phyloP scores from a whole-genome alignment of 2,888 invertebrate species.

The Orthonychiurus folsomi region DNA sequence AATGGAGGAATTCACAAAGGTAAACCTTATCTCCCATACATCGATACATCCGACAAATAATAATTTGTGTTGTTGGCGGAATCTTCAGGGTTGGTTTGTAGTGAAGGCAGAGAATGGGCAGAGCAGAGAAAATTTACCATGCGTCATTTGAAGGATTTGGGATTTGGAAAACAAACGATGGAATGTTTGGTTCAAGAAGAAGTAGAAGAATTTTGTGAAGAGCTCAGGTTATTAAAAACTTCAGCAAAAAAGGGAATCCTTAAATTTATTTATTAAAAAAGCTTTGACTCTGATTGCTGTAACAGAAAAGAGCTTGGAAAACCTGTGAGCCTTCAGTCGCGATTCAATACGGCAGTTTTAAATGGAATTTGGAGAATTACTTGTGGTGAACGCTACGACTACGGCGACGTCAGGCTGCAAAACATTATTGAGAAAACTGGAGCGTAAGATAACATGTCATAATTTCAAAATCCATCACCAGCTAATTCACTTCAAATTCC shows the following conservation, averaged over 20 bases:
- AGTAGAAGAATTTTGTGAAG: constrained; percentile 28
- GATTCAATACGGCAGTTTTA: constrained; percentile 36
- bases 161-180: constrained; percentile 36
- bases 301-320: constrained; percentile 21
- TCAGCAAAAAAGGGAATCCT: not conserved
- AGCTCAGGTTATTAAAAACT: constrained; percentile 21
- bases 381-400: constrained; percentile 36
- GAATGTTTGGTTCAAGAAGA: constrained; percentile 34
- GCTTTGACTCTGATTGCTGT: not conserved
- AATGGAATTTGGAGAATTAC: constrained; percentile 39
- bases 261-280: not conserved
- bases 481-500: not conserved
- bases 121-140: constrained; percentile 39
- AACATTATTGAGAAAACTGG: constrained; percentile 34
- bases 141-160: constrained; percentile 33
- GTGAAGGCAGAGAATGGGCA: constrained; percentile 34
- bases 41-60: not conserved
- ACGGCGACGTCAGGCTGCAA: constrained; percentile 31
- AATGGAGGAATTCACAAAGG: constrained; percentile 35
- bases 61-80: not conserved
- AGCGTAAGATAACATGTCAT: constrained; percentile 26
- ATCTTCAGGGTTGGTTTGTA: constrained; percentile 37
- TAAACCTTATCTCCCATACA: constrained; percentile 13
- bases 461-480: too few relatives aligned
- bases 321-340: constrained; percentile 26